These are phyloP conservation scores for Nipponacmea schrenckii DNA, from an alignment of 2,888 invertebrate genomes.

Conservation along the genomic window DNA sequence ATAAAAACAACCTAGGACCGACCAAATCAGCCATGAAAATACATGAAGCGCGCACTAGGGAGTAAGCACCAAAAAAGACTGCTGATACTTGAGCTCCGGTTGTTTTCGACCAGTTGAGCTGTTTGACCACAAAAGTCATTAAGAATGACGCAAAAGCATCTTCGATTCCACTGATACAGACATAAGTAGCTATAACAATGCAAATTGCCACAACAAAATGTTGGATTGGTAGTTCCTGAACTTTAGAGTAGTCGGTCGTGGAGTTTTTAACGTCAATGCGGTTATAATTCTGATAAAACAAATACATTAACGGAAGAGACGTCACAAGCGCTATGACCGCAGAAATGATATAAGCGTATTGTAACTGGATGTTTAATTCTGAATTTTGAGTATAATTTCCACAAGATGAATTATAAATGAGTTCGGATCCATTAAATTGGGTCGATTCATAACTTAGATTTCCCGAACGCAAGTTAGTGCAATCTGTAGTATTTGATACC, in stretches of 20 bases:
- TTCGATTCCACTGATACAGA: background rate
- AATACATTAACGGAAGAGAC: background rate
- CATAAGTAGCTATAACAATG: background rate
- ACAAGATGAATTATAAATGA: background rate
- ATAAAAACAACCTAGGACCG: background rate
- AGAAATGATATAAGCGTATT: background rate
- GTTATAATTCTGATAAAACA: background rate
- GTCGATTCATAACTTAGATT: too few relatives aligned
- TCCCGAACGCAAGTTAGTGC: too few relatives aligned
- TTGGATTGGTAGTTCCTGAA: background rate
- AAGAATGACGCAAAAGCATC: background rate
- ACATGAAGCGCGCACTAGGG: background rate
- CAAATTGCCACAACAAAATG: background rate
- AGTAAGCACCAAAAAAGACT: background rate
- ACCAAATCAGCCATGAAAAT: background rate
- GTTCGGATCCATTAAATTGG: too few relatives aligned
- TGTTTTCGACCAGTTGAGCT: background rate
- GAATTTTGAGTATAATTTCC: background rate
- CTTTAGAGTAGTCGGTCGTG: background rate
- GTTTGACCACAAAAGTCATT: background rate
- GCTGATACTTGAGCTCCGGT: background rate
- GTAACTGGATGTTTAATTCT: background rate
- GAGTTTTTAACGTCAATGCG: background rate
- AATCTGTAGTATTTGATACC: too few relatives aligned
- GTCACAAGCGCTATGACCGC: background rate